Base-by-base conservation (phyloP, 2,888 invertebrate species). In the Chorisops tibialis region DNA sequence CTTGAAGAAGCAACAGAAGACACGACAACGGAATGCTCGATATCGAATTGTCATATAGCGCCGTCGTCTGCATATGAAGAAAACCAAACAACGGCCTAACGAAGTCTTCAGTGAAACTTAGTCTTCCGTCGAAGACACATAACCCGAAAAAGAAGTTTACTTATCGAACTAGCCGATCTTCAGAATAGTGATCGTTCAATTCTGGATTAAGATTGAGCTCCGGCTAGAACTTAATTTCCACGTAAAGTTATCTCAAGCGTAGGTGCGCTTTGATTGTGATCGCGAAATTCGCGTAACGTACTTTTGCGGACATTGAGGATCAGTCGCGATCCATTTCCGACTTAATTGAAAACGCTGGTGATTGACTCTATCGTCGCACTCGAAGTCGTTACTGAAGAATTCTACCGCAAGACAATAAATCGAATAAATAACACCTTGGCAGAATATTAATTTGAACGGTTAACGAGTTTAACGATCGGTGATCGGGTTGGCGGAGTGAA, bases 81-180 rank as follows among this genome's bases (percentile, higher is more conserved):
- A 65, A 65, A 65, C 58, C 61, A 61, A 65, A 60, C 51, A 47
- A 54, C 63, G 43, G 52, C 61, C 58, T 38, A 63, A 65, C 58
- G 14, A 47, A 65, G 12, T 21, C 56, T 63, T 49, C 63, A 65
- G 65, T 65, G 56, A 63, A 63, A 58, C 47, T 38, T 45, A 62
- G 63, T 58, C 62, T 51, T 56, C 41, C 61, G 62, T 56, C 58
- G 62, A 59, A 61, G 65, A 19, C 60, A 61, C 52, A 65, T 24
- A 39, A 22, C 14, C 61, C 52, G 45, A 61, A 58, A 52, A 38
- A 24, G 9, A 38, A 22, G 2, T 52, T 35, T 38, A n/a, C 12
- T 11, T 21, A 12, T 4, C 9, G 52, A 19, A 18, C 38, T 19
- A n/a, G 19, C 11, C 14, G 38, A 39, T 39, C 30, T 21, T 11